Conservation (phyloP, 2,797 vertebrate species). For the Paguma larvata region DNA sequence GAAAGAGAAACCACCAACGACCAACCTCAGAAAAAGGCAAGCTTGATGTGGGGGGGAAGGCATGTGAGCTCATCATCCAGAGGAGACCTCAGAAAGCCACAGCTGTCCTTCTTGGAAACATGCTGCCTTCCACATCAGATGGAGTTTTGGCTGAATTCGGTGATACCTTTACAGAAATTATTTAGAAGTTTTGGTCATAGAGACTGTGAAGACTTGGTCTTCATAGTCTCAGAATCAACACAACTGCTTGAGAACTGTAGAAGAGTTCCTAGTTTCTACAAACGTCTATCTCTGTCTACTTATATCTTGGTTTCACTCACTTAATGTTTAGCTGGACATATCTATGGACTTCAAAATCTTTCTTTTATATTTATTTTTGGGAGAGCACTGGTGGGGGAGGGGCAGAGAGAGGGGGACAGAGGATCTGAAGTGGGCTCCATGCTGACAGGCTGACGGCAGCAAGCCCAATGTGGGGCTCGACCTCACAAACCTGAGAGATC, state of each 20-base stretch:
- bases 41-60: neutral
- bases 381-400: too few relatives aligned
- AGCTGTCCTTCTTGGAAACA: neutral
- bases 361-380: neutral
- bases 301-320: neutral
- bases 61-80: neutral
- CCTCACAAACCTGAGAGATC: too few relatives aligned
- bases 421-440: too few relatives aligned
- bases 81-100: neutral
- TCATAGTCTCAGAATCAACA: neutral
- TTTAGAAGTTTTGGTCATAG: neutral
- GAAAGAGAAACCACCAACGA: neutral
- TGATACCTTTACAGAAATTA: neutral
- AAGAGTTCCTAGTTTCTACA: neutral
- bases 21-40: neutral
- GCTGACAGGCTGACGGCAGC: too few relatives aligned
- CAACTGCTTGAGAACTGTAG: neutral
- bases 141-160: neutral
- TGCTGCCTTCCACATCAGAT: neutral
- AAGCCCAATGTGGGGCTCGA: too few relatives aligned
- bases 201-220: neutral
- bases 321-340: neutral
- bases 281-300: neutral
- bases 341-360: neutral
- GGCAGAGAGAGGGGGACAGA: too few relatives aligned